Base-by-base conservation (phyloP, 1,140 invertebrate genomes). In the Aphis gossypii region DNA sequence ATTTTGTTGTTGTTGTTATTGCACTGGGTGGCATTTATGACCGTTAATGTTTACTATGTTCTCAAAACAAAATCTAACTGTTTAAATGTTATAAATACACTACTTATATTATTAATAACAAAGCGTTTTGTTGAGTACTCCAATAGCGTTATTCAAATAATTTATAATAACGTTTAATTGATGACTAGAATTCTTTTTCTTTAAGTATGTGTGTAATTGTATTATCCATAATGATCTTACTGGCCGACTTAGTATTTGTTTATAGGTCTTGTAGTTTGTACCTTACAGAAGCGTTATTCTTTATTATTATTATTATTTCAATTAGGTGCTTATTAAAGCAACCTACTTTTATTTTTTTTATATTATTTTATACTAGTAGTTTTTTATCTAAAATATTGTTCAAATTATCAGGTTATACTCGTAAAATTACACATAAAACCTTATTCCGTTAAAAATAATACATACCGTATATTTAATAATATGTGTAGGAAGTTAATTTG, bases 401-500 rank as follows among this genome's bases (percentile, higher is more conserved):
- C n/a, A 48, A 87, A 87, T 18, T 48, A 87, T 30, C 38, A 87
- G 18, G 25, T 87, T 87, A 51, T 87, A n/a, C 44, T 25, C 44
- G 44, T 86, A n/a, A 87, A 87, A 87, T 35, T 48, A 48, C 44
- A 87, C 86, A 11, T 48, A 48, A 48, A n/a, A 54, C n/a, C n/a
- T 54, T 30, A 46, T 89, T 20, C 21, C 87, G 8, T 89, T 38
- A 8, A 23, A 54, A 38, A 25, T 23, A 54, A 25, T 9, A n/a
- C n/a, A 54, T n/a, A 35, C 9, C 7, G 30, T 88, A 68, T 68
- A 68, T 23, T 1, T 18, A 18, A 76, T 76, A 35, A 87, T 48
- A 48, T 46, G 86, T 46, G 86, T 87, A 87, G 86, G 86, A 87
- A 48, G 46, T 54, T 54, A 54, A 89, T 89, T 89, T 23, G 87